A percentile compares a stretch with the other conserved stretches of the same genome.
Evolutionary conservation across 2,113 vertebrate species (phyloP).

Genomic region (Gorilla gorilla): DNA sequence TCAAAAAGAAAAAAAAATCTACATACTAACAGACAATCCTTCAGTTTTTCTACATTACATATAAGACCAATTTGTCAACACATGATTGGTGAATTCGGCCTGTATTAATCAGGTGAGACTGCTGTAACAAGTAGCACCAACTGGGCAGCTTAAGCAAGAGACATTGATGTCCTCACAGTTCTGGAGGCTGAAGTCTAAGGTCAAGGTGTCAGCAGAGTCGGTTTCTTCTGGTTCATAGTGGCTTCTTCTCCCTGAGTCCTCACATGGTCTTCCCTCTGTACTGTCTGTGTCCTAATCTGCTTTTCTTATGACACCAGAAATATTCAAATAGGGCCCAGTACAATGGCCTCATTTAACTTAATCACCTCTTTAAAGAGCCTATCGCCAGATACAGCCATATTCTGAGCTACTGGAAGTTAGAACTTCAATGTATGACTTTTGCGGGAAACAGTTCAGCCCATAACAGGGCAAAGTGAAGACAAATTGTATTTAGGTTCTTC

Average conservation of each 20-base stretch:
- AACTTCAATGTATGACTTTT: background rate
- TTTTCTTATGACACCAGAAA: background rate
- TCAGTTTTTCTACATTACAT: background rate
- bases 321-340: too few species aligned
- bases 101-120: background rate
- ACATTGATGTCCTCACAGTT: background rate
- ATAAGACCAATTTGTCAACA: background rate
- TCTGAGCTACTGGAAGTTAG: background rate
- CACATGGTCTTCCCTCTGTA: background rate
- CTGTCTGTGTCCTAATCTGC: background rate
- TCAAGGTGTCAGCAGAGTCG: background rate
- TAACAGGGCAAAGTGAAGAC: background rate
- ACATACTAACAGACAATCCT: background rate
- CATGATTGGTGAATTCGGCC: background rate
- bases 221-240: background rate
- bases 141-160: background rate
- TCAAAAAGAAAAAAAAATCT: background rate
- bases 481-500: background rate
- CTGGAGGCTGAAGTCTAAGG: background rate
- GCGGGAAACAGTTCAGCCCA: background rate
- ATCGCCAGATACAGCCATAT: background rate
- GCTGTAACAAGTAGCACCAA: background rate
- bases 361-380: background rate
- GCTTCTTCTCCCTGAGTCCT: background rate
- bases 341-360: background rate